Conservation (phyloP, 2,113 vertebrate genomes). For the Proterorhinus semilunaris region DNA sequence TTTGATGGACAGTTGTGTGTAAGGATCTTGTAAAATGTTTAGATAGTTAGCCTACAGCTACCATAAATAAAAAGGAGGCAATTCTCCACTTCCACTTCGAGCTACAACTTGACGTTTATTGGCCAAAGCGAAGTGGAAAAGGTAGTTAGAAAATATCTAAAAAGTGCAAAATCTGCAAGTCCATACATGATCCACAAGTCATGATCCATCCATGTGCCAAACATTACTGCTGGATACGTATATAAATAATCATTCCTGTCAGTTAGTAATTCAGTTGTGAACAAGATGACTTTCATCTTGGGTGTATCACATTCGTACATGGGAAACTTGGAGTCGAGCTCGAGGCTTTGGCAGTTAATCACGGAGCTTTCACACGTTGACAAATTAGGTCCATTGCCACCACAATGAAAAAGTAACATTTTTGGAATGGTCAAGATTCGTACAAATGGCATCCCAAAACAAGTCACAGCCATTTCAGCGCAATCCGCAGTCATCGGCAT, state of each 20-base stretch:
- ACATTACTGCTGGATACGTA: neutral
- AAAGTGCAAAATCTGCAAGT: neutral
- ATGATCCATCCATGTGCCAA: neutral
- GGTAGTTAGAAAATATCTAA: neutral
- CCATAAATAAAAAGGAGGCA: neutral
- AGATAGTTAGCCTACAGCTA: neutral
- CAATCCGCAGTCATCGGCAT: too few species aligned
- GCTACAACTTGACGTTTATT: neutral
- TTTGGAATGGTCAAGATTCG: too few species aligned
- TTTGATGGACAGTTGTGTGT: neutral
- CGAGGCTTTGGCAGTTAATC: too few species aligned
- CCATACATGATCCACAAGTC: neutral
- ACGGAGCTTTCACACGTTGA: too few species aligned
- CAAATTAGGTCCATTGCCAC: too few species aligned
- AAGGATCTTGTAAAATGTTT: slow-evolving; percentile 9
- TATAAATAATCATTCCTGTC: neutral
- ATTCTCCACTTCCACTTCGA: neutral
- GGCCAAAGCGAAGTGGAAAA: neutral
- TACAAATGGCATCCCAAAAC: too few species aligned
- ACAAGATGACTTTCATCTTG: too few species aligned
- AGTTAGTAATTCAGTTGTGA: neutral
- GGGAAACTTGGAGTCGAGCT: too few species aligned
- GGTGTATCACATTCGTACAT: too few species aligned
- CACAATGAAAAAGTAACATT: too few species aligned
- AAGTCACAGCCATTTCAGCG: too few species aligned